Evolutionary conservation across 1,140 invertebrate genomes (phyloP), one percentile per base, ranked within the genome.

Genomic region (Stenopsyche tienmushanensis): DNA sequence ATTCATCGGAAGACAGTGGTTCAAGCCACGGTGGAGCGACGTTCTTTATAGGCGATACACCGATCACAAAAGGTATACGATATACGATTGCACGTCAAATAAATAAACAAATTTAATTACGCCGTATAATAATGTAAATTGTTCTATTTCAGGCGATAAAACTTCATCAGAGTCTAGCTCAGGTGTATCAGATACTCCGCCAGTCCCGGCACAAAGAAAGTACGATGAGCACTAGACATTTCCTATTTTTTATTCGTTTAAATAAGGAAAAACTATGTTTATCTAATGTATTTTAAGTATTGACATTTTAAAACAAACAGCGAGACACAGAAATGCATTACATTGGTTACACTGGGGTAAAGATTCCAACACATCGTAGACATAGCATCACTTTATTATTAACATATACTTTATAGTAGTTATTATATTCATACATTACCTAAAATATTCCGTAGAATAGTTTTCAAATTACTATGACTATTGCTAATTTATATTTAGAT

Each of bases 31-130:
- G 77, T 1, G 75, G 78, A 24, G 71, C 78, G 0, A 81, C 80
- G 0, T 81, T 81, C 68, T 81, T 77, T 47, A 81, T 81, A 42
- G 80, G 80, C 53, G 80, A 81, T 62, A 80, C 78, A 21, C 79
- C 78, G 18, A 81, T 81, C 59, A 62, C 76, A 23, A 73, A 75
- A 78, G 78, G 78, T 79, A 1, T 15, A 3, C 20, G 18, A 25
- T 29, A 23, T 23, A 21, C 5, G 24, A 7, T 25, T 25, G 1
- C 18, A 13, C 20, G 23, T 42, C 29, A 25, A 21, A 54, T n/a
- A 53, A 15, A 41, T 47, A 23, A 18, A 5, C 15, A 62, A 34
- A 15, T 45, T 5, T 60, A 47, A 15, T 15, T 47, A 9, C 17
- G 21, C 1, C 2, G 18, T 23, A 15, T 23, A 49, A 18, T 1